These are phyloP conservation scores for Nomada ferruginata DNA, from an alignment of 2,888 invertebrate genomes.

Conservation along the genomic window DNA sequence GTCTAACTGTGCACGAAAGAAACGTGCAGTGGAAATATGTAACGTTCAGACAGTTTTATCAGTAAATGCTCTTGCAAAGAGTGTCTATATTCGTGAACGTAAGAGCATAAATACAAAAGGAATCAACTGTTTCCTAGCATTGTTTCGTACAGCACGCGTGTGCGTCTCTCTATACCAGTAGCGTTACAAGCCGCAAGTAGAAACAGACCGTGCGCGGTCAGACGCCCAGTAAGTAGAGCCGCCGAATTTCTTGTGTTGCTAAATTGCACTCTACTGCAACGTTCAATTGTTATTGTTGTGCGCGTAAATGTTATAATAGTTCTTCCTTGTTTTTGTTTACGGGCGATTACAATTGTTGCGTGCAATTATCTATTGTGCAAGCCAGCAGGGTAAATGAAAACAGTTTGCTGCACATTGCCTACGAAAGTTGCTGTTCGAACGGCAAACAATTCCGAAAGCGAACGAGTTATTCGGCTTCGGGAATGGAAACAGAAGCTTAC, in stretches of 20 bases:
- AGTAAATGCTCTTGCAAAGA: too few species aligned
- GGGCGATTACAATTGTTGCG: neutral
- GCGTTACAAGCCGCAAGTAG: neutral
- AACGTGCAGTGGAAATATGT: too few species aligned
- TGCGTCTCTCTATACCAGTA: too few species aligned
- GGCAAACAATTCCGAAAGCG: constrained; percentile 16
- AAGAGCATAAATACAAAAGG: too few species aligned
- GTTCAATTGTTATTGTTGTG: neutral
- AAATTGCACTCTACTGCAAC: constrained; percentile 17
- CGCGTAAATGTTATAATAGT: neutral
- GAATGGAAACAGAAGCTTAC: constrained; percentile 41
- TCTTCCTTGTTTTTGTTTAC: neutral
- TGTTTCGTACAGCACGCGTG: too few species aligned
- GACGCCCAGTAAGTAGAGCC: constrained; percentile 6
- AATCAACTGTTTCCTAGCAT: too few species aligned
- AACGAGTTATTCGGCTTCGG: neutral
- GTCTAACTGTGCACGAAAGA: too few species aligned
- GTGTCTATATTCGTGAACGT: too few species aligned
- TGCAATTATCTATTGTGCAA: too few species aligned
- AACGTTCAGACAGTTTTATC: too few species aligned
- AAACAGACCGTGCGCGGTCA: constrained; percentile 17
- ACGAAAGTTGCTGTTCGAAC: neutral
- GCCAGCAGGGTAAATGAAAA: neutral
- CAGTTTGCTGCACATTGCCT: neutral
- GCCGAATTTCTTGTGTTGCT: constrained; percentile 12